A percentile compares a stretch with the other conserved stretches of the same genome.
Evolutionary conservation across 2,888 invertebrate genomes (phyloP).

Genomic region (Caenorhabditis sp.): DNA sequence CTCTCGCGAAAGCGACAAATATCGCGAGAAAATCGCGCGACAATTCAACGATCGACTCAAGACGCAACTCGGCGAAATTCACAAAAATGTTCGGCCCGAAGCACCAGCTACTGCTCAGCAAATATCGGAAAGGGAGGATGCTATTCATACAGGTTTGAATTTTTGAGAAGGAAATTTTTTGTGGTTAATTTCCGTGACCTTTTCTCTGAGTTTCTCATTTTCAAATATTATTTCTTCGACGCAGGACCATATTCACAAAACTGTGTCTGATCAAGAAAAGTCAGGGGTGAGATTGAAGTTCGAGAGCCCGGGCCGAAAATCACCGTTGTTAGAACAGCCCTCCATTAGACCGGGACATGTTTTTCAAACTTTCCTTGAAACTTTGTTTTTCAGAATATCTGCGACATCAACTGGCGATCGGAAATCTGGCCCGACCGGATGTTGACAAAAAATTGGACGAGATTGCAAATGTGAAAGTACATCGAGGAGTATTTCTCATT

Average conservation of each 20-base stretch:
- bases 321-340: too few relatives aligned
- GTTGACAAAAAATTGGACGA: constrained; percentile 30
- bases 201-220: too few relatives aligned
- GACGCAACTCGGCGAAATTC: constrained; percentile 26
- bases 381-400: constrained; percentile 9
- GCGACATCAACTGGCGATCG: constrained; percentile 18
- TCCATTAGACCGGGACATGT: too few relatives aligned
- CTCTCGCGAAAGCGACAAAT: constrained; percentile 43
- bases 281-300: too few relatives aligned
- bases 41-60: constrained; percentile 47
- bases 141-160: constrained; percentile 27
- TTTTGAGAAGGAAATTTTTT: not conserved
- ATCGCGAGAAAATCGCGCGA: constrained; percentile 44
- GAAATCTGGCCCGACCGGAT: constrained; percentile 18
- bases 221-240: too few relatives aligned
- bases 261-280: too few relatives aligned
- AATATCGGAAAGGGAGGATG: constrained; percentile 25
- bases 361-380: too few relatives aligned
- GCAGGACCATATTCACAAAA: too few relatives aligned
- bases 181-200: too few relatives aligned
- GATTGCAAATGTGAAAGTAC: constrained; percentile 21
- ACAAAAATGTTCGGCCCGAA: constrained; percentile 20
- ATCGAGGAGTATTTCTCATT: constrained; percentile 33
- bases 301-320: too few relatives aligned
- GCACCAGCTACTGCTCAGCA: constrained; percentile 23